phyloP scores from a whole-genome alignment of 64 coral and sea anemone species.

The Montipora sp. region DNA sequence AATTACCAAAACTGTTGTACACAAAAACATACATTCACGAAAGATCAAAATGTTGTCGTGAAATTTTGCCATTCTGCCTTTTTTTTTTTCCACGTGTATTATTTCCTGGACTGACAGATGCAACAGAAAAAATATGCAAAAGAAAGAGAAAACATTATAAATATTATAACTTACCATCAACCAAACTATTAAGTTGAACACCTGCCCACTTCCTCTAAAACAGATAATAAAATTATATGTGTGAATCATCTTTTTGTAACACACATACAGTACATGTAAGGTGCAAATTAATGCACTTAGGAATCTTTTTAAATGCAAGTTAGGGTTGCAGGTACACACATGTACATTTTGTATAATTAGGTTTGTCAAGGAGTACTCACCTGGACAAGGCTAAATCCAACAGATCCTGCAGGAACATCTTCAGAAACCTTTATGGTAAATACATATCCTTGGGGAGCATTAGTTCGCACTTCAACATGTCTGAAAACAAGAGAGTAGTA shows the following conservation, averaged over 20 bases:
- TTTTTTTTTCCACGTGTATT: too few species aligned
- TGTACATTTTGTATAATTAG: background rate
- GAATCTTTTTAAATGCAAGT: too few species aligned
- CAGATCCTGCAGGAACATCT: conserved; percentile 62
- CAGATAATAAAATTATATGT: background rate
- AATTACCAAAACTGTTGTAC: too few species aligned
- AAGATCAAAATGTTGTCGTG: too few species aligned
- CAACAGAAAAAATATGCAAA: too few species aligned
- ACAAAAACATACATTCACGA: too few species aligned
- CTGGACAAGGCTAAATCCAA: conserved; percentile 87
- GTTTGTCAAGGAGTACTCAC: background rate
- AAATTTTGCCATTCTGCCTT: too few species aligned
- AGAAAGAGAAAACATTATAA: background rate
- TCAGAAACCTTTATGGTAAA: conserved; percentile 87
- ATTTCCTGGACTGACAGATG: too few species aligned
- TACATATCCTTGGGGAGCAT: conserved; percentile 59
- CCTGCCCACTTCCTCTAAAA: conserved; percentile 87
- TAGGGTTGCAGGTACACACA: background rate
- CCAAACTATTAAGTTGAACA: conserved; percentile 61
- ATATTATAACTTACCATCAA: conserved; percentile 71
- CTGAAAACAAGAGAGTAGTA: conserved; percentile 9
- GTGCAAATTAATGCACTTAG: too few species aligned
- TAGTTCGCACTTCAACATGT: conserved; percentile 81
- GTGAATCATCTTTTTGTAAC: too few species aligned
- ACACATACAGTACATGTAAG: too few species aligned